Conservation (phyloP, 2,797 vertebrate species). For the Microtus obscurus region DNA sequence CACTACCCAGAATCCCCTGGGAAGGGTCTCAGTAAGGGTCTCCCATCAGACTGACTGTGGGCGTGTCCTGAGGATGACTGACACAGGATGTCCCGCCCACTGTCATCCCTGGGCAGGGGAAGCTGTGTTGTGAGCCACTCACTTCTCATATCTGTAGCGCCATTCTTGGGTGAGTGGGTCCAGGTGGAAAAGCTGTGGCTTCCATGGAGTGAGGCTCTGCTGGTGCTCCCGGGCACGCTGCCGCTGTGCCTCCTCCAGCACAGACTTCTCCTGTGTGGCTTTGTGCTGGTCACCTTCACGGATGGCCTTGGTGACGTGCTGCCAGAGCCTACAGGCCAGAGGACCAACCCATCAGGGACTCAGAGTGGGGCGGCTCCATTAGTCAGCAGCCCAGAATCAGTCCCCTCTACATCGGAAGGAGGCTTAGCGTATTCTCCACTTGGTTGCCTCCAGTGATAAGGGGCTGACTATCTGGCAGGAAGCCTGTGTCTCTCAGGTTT, state of each 20-base stretch:
- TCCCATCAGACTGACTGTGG: too few species aligned
- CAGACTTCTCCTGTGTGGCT: conserved; percentile 96
- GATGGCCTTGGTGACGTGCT: conserved; percentile 95
- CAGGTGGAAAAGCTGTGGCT: conserved; percentile 91
- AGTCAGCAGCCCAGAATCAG: neutral
- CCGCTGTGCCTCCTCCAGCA: conserved; percentile 95
- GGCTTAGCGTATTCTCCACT: neutral
- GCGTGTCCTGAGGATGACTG: too few species aligned
- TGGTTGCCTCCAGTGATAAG: neutral
- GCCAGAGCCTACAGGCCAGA: conserved; percentile 92
- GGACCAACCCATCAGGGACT: neutral
- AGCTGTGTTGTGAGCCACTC: conserved; percentile 77
- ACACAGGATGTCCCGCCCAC: too few species aligned
- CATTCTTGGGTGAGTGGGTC: conserved; percentile 91
- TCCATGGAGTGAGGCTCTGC: conserved; percentile 89
- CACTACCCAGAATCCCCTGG: too few species aligned
- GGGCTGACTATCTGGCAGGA: neutral
- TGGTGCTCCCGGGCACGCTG: conserved; percentile 90
- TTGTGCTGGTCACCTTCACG: conserved; percentile 93
- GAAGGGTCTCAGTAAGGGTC: too few species aligned
- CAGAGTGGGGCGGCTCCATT: rapidly evolving
- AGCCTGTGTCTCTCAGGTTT: too few species aligned
- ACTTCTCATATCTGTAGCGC: conserved; percentile 95
- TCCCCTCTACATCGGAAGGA: neutral
- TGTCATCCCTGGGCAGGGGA: too few species aligned